These are phyloP conservation scores for Bos indicus DNA, from an alignment of 2,113 vertebrate genomes.

Conservation along the genomic window DNA sequence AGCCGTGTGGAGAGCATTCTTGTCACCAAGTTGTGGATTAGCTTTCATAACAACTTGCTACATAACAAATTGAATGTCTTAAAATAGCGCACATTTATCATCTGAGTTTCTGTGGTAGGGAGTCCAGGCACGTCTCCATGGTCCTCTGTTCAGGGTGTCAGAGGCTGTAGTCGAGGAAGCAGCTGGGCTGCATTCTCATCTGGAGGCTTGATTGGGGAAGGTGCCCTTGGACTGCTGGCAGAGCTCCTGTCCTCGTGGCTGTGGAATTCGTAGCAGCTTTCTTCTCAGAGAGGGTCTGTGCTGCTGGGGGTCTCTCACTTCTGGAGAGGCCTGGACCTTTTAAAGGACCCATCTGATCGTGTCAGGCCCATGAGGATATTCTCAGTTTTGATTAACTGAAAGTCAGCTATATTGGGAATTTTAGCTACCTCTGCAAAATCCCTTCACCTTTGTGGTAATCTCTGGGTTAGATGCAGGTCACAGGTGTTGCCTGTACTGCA, in stretches of 20 bases:
- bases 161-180: not conserved
- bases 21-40: not conserved
- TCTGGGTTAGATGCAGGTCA: not conserved
- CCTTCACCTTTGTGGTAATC: not conserved
- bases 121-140: rapidly evolving
- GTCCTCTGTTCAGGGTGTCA: no score
- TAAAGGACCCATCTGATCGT: not conserved
- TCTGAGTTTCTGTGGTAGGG: not conserved
- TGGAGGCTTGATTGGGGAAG: not conserved
- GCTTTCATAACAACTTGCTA: not conserved
- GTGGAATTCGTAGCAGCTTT: not conserved
- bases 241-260: not conserved
- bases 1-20: not conserved
- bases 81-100: not conserved
- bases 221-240: not conserved
- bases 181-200: not conserved
- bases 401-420: not conserved
- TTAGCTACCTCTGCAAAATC: not conserved
- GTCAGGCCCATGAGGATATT: not conserved
- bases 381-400: not conserved
- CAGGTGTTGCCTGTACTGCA: not conserved
- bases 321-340: not conserved
- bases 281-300: not conserved
- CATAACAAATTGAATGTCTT: not conserved
- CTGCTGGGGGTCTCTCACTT: not conserved